phyloP scores from a whole-genome alignment of 2,797 vertebrate species.

The Threskiornis aethiopicus region DNA sequence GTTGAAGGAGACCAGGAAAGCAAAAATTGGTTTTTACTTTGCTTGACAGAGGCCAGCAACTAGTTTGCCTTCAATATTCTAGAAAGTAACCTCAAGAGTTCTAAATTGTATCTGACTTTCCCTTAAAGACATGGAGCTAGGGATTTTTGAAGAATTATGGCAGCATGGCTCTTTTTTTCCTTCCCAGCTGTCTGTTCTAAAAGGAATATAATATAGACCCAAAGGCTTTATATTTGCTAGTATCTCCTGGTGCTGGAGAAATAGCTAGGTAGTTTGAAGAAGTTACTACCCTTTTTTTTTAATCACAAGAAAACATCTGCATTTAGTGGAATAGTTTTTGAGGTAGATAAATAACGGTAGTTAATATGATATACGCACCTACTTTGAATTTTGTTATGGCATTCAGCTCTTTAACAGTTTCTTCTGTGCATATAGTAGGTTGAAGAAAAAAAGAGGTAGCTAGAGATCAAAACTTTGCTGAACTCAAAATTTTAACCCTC shows the following conservation, averaged over 20 bases:
- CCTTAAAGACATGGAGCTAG: background rate
- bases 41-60: background rate
- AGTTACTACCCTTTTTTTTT: background rate
- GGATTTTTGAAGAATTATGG: background rate
- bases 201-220: background rate
- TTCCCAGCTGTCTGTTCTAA: background rate
- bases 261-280: background rate
- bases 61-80: background rate
- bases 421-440: background rate
- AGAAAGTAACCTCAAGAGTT: background rate
- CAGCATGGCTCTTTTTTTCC: background rate
- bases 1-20: background rate
- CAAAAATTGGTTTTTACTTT: background rate
- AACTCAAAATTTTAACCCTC: background rate
- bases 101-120: background rate
- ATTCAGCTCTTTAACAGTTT: background rate
- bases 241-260: background rate
- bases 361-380: background rate
- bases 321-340: constrained; percentile 33
- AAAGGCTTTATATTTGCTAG: background rate
- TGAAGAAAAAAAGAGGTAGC: background rate
- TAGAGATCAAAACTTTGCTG: background rate
- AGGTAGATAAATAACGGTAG: background rate
- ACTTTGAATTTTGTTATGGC: background rate
- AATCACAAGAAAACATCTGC: background rate